Evolutionary conservation across 2,888 invertebrate species (phyloP).

Genomic region (Caenorhabditis sp.): DNA sequence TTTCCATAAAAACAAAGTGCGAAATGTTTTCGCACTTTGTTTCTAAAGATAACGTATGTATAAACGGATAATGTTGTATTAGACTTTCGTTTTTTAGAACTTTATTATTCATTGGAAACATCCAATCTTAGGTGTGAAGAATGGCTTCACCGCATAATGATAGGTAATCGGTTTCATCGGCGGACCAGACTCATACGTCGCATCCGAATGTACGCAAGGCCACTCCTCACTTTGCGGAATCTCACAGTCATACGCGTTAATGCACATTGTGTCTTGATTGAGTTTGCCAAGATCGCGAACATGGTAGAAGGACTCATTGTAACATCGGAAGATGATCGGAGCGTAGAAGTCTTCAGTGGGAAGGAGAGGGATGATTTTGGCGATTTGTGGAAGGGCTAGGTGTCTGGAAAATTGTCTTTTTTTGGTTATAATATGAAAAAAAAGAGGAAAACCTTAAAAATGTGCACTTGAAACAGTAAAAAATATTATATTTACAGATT

Average conservation of each 20-base stretch:
- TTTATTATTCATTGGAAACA: slow-evolving; percentile 27
- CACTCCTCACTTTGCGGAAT: slow-evolving; percentile 17
- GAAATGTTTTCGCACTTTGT: too few relatives aligned
- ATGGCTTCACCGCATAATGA: slow-evolving; percentile 18
- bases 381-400: neutral
- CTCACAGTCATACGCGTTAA: slow-evolving; percentile 30
- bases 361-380: neutral
- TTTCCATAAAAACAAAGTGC: too few relatives aligned
- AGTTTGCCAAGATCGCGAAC: neutral
- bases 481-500: too few relatives aligned
- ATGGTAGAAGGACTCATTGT: slow-evolving; percentile 8
- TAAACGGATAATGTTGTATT: too few relatives aligned
- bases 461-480: too few relatives aligned
- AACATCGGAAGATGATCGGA: slow-evolving; percentile 33
- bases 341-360: slow-evolving; percentile 26
- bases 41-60: too few relatives aligned
- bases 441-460: too few relatives aligned
- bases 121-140: slow-evolving; percentile 24
- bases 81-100: too few relatives aligned
- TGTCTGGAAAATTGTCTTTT: neutral
- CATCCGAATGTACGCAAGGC: slow-evolving; percentile 31
- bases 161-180: slow-evolving; percentile 32
- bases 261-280: slow-evolving; percentile 5
- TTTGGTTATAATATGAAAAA: too few relatives aligned
- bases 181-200: slow-evolving; percentile 30